Evolutionary conservation across 2,113 vertebrate genomes (phyloP).

Genomic region (Oxyruncus cristatus): DNA sequence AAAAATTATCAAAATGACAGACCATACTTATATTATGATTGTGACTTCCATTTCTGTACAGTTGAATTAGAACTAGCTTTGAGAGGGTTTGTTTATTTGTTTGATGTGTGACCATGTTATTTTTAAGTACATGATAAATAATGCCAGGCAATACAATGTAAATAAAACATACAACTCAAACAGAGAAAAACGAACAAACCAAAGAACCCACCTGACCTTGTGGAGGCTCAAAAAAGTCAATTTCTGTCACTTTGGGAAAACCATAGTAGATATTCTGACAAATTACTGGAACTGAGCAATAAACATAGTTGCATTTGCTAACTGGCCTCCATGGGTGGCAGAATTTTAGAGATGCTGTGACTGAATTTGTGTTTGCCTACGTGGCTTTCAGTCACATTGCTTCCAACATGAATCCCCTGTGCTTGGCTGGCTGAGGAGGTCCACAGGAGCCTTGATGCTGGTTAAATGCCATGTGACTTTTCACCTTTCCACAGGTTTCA

Average conservation of each 20-base stretch:
- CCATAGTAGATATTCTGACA: not conserved
- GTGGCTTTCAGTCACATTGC: not conserved
- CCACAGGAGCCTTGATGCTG: not conserved
- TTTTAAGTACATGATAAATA: not conserved
- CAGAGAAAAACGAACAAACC: not conserved
- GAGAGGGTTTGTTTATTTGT: not conserved
- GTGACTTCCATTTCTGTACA: not conserved
- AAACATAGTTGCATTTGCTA: not conserved
- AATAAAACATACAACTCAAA: not conserved
- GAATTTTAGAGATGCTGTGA: not conserved
- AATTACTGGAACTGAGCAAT: not conserved
- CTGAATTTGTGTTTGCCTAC: not conserved
- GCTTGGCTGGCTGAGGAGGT: not conserved
- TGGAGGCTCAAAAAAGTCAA: not conserved
- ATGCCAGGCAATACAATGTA: not conserved
- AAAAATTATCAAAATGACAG: not conserved
- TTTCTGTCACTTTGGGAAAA: not conserved
- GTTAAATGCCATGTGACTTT: not conserved
- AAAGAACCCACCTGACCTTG: not conserved
- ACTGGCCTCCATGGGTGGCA: not conserved
- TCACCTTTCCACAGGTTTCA: not conserved
- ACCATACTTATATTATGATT: not conserved
- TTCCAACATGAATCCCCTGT: not conserved
- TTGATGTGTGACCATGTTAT: not conserved
- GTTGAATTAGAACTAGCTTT: not conserved